Evolutionary conservation across 2,113 vertebrate species (phyloP).

Genomic region (Grammomys dolichurus): DNA sequence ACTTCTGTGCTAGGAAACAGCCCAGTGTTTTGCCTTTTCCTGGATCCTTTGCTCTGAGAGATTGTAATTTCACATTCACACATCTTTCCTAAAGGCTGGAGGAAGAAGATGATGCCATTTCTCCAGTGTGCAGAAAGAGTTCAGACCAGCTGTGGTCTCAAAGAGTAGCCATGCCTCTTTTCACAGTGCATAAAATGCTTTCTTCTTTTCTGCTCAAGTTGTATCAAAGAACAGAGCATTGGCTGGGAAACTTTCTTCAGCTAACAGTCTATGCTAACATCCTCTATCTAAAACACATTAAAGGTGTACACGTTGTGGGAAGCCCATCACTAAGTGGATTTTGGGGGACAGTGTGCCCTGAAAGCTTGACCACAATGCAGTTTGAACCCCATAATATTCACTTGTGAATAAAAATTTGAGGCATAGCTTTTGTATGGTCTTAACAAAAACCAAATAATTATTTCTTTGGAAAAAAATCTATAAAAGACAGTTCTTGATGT

Average conservation of each 20-base stretch:
- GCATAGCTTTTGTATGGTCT: background rate
- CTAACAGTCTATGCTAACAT: background rate
- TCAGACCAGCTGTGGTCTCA: background rate
- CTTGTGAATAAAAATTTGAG: background rate
- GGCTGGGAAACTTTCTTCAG: background rate
- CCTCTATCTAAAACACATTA: background rate
- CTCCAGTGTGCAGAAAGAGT: background rate
- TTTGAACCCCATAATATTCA: background rate
- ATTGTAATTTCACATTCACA: background rate
- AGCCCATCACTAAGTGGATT: background rate
- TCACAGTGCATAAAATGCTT: background rate
- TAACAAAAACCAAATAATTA: slow-evolving; percentile 21
- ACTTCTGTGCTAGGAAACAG: background rate
- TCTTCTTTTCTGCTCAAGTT: too few relatives aligned
- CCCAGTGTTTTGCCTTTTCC: background rate
- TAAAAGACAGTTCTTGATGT: slow-evolving; percentile 42
- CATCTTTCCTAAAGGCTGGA: background rate
- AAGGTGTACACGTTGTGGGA: background rate
- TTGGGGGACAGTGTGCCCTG: background rate
- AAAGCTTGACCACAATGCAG: background rate
- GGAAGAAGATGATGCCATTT: background rate
- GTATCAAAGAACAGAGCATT: background rate
- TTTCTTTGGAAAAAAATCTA: background rate
- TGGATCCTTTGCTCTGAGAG: background rate
- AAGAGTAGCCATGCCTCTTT: background rate